phyloP scores from a whole-genome alignment of 2,888 invertebrate genomes.

The Taenaris catops region DNA sequence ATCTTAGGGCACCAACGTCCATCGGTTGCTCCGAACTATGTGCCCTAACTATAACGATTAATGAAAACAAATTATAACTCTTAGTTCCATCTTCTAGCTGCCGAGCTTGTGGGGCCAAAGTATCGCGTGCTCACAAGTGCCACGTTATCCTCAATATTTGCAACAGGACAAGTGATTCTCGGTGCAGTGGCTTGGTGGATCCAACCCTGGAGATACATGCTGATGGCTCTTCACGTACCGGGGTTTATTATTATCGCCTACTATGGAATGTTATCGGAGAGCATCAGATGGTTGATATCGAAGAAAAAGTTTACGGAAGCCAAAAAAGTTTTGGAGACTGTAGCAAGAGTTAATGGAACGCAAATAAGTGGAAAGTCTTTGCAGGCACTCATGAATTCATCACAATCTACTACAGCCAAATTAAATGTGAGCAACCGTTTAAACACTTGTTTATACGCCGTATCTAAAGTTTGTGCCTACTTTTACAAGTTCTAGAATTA shows the following conservation, averaged over 20 bases:
- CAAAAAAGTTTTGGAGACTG: constrained; percentile 76
- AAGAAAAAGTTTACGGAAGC: constrained; percentile 82
- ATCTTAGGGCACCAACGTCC: no score
- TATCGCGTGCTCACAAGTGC: constrained; percentile 85
- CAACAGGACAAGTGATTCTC: constrained; percentile 84
- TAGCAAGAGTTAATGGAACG: constrained; percentile 81
- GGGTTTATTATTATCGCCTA: constrained; percentile 83
- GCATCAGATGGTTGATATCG: constrained; percentile 87
- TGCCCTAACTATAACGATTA: no score
- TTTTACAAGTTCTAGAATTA: no score
- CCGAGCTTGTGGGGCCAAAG: constrained; percentile 88
- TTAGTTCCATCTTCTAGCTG: constrained; percentile 31
- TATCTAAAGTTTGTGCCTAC: no score
- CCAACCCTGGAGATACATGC: constrained; percentile 83
- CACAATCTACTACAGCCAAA: not conserved
- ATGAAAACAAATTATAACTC: no score
- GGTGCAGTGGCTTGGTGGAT: constrained; percentile 84
- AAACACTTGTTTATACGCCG: no score
- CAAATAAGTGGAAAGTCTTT: constrained; percentile 76
- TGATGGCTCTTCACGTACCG: constrained; percentile 84
- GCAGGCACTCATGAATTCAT: constrained; percentile 48
- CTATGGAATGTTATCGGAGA: constrained; percentile 83
- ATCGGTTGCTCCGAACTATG: no score
- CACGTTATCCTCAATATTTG: constrained; percentile 84
- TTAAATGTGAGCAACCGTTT: constrained; percentile 14